Evolutionary conservation across 2,888 invertebrate species (phyloP).

Genomic region (Leuctra nigra): DNA sequence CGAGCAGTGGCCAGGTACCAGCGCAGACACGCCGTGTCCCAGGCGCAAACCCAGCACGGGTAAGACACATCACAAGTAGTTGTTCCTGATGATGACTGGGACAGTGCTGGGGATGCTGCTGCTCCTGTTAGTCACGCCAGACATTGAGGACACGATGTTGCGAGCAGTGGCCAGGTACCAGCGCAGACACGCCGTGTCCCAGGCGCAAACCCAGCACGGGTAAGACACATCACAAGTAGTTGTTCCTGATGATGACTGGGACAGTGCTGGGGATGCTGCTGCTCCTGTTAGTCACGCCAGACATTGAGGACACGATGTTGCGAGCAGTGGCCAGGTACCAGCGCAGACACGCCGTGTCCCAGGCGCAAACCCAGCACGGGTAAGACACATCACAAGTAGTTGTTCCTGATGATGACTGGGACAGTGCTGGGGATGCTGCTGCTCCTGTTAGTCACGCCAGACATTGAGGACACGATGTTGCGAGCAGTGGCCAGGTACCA

Average conservation of each 20-base stretch:
- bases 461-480: constrained; percentile 31
- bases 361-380: background rate
- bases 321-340: constrained; percentile 30
- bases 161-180: constrained; percentile 30
- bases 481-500: constrained; percentile 30
- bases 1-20: constrained; percentile 30
- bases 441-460: constrained; percentile 31
- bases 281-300: constrained; percentile 31
- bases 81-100: constrained; percentile 32
- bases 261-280: constrained; percentile 32
- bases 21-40: background rate
- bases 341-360: background rate
- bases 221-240: too few relatives aligned
- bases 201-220: too few relatives aligned
- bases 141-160: constrained; percentile 31
- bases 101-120: constrained; percentile 32
- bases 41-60: too few relatives aligned
- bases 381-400: constrained; percentile 27
- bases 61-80: too few relatives aligned
- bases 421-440: constrained; percentile 32
- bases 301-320: constrained; percentile 31
- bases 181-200: background rate
- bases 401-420: constrained; percentile 32
- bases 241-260: constrained; percentile 32
- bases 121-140: constrained; percentile 31